Evolutionary conservation across 2,888 invertebrate species (phyloP).

Genomic region (Galeopsomyia nigrocyanea): DNA sequence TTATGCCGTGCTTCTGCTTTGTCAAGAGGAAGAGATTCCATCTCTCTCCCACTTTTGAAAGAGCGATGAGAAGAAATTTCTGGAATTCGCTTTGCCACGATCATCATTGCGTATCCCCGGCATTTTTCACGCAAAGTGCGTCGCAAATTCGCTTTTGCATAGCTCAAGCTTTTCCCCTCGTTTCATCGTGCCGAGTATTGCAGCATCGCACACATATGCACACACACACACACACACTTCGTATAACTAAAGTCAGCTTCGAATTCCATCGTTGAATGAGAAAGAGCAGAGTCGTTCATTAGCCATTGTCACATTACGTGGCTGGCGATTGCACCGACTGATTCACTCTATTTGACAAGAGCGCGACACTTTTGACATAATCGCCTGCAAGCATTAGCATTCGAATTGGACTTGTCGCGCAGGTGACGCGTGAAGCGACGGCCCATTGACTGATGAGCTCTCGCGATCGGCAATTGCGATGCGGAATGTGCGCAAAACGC

Average conservation of each 20-base stretch:
- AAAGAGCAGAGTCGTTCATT: no score
- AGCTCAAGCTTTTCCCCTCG: neutral
- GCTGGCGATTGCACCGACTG: no score
- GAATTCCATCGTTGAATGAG: neutral
- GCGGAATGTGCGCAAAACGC: neutral
- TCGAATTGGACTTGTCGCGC: constrained; percentile 1
- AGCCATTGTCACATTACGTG: no score
- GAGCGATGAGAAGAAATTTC: constrained; percentile 43
- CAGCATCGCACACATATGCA: neutral
- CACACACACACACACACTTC: no score
- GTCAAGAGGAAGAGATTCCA: constrained; percentile 24
- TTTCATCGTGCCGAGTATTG: neutral
- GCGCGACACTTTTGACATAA: no score
- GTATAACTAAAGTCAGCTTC: neutral
- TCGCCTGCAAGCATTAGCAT: constrained; percentile 5
- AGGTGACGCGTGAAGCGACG: neutral
- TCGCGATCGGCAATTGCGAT: neutral
- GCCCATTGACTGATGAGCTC: constrained; percentile 4
- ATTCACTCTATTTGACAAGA: no score
- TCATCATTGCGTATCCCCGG: constrained; percentile 3
- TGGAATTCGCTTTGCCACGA: constrained; percentile 41
- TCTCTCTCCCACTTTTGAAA: neutral
- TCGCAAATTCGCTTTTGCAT: neutral
- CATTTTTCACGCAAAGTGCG: constrained; percentile 8
- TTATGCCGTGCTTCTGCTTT: constrained; percentile 28